These are phyloP conservation scores for Gouania willdenowi DNA, from an alignment of 2,797 vertebrate species.

Conservation along the genomic window DNA sequence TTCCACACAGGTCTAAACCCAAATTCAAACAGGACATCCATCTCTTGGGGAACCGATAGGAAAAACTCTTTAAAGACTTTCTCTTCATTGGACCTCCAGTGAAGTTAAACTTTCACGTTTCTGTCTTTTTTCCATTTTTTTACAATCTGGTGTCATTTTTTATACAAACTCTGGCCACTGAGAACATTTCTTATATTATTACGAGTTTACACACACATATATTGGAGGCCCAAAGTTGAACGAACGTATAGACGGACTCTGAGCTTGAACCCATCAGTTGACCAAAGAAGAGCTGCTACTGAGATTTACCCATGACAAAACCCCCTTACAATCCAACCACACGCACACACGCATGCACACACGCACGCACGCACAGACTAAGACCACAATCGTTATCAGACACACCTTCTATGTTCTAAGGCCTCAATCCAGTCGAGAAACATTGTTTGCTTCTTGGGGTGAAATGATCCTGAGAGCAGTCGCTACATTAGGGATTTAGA, in stretches of 20 bases:
- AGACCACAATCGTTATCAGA: constrained; percentile 3
- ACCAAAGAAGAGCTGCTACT: constrained; percentile 41
- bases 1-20: constrained; percentile 73
- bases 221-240: constrained; percentile 4
- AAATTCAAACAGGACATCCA: not conserved
- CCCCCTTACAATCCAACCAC: constrained; percentile 3
- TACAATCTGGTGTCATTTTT: constrained; percentile 20
- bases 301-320: constrained; percentile 17
- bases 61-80: constrained; percentile 42
- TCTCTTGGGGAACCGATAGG: constrained; percentile 72
- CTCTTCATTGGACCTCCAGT: constrained; percentile 32
- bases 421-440: no score
- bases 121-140: constrained; percentile 22
- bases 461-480: no score
- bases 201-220: not conserved
- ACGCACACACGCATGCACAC: constrained; percentile 19
- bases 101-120: constrained; percentile 29
- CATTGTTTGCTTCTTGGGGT: no score
- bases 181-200: constrained; percentile 4
- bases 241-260: constrained; percentile 1
- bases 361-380: not conserved
- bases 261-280: constrained; percentile 22
- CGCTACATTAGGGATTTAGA: no score
- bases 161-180: constrained; percentile 8
- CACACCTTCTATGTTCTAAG: no score